Conservation (phyloP, 2,888 invertebrate species). For the Anthrax anthrax region DNA sequence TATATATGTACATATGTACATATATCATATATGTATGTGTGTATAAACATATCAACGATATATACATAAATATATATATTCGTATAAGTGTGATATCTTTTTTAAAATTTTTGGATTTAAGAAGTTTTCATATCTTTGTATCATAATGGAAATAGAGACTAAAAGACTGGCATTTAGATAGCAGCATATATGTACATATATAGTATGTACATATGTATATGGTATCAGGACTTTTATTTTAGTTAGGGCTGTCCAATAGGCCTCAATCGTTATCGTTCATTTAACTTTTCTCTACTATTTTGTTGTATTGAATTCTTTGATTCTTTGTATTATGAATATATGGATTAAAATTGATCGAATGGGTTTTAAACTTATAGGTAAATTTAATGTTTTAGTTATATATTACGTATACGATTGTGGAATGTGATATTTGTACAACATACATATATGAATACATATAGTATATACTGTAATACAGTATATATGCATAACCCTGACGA, state of each 20-base stretch:
- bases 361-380: not conserved
- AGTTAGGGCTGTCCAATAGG: slow-evolving; percentile 10
- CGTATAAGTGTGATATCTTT: slow-evolving; percentile 4
- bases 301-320: not conserved
- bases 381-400: not conserved
- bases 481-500: slow-evolving; percentile 6
- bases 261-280: slow-evolving; percentile 5
- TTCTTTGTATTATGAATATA: not conserved
- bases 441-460: not conserved
- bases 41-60: too few species aligned
- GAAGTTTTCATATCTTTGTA: slow-evolving; percentile 26
- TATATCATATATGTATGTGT: too few species aligned
- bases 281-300: not conserved
- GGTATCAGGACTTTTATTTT: slow-evolving; percentile 7
- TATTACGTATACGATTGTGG: too few species aligned
- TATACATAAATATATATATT: too few species aligned
- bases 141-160: slow-evolving; percentile 38
- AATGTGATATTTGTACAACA: not conserved
- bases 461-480: not conserved
- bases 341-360: not conserved
- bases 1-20: not conserved
- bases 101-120: slow-evolving; percentile 13
- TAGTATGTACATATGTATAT: slow-evolving; percentile 4
- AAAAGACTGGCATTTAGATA: slow-evolving; percentile 36
- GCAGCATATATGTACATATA: slow-evolving; percentile 7